These are phyloP conservation scores for Lamprologus speciosus DNA, from an alignment of 2,113 vertebrate genomes.

Conservation along the genomic window DNA sequence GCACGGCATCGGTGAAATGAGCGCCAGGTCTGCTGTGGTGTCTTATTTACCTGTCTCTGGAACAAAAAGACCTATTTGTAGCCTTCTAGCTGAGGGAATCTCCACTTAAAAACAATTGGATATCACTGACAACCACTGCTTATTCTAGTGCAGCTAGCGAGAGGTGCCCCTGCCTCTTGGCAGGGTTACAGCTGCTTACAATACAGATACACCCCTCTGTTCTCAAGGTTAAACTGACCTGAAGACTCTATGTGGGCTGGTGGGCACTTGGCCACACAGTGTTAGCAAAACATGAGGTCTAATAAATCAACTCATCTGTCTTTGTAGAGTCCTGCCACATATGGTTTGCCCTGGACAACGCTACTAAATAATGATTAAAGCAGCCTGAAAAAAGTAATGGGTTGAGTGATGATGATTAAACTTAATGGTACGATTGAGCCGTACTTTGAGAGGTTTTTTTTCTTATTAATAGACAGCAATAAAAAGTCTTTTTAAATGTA, in stretches of 20 bases:
- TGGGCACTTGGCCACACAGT: slow-evolving; percentile 52
- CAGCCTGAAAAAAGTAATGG: not conserved
- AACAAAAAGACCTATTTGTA: not conserved
- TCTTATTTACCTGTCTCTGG: not conserved
- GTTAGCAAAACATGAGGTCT: slow-evolving; percentile 61
- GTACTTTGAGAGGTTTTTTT: not conserved
- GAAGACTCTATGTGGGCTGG: slow-evolving; percentile 45
- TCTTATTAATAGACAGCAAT: not conserved
- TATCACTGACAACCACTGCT: not conserved
- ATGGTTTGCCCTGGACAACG: slow-evolving; percentile 32
- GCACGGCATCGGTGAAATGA: not conserved
- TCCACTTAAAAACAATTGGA: slow-evolving; percentile 28
- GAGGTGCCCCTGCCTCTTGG: slow-evolving; percentile 39
- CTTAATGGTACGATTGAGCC: not conserved
- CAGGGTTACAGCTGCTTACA: slow-evolving; percentile 45
- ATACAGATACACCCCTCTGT: slow-evolving; percentile 20
- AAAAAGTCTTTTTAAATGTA: not conserved
- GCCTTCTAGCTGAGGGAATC: slow-evolving; percentile 1
- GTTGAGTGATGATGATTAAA: slow-evolving; percentile 1
- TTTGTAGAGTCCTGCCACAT: slow-evolving; percentile 49
- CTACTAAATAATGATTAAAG: slow-evolving; percentile 36
- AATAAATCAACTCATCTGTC: slow-evolving; percentile 72
- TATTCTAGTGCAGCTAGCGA: not conserved
- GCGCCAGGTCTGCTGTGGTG: not conserved
- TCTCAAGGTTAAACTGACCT: slow-evolving; percentile 73